Conservation (phyloP, 2,888 invertebrate genomes). For the Salticus scenicus region DNA sequence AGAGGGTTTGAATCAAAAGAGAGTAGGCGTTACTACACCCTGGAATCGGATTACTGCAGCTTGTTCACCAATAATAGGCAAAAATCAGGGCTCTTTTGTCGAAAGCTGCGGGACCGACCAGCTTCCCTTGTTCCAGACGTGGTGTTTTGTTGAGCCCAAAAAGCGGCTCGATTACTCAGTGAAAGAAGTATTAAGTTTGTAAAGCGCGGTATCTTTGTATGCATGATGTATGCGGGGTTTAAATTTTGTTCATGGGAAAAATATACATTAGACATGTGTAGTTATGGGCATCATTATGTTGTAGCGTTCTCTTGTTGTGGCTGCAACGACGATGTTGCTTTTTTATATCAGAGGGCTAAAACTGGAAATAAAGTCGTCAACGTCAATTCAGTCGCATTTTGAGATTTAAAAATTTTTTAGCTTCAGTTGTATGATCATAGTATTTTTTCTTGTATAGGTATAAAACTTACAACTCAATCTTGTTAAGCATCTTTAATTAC, state of each 20-base stretch:
- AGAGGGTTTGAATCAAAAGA: constrained; percentile 36
- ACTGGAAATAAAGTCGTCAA: no score
- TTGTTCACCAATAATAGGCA: constrained; percentile 51
- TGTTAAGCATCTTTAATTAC: no score
- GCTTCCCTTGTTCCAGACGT: background rate
- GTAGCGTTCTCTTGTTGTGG: no score
- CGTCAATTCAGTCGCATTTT: no score
- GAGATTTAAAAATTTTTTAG: no score
- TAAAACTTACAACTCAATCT: no score
- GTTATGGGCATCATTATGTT: background rate
- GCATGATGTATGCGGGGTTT: background rate
- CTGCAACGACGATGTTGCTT: no score
- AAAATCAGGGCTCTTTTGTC: constrained; percentile 43
- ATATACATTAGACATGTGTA: background rate
- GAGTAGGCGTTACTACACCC: constrained; percentile 39
- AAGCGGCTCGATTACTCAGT: constrained; percentile 6
- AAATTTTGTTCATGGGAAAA: background rate
- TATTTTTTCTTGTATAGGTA: no score
- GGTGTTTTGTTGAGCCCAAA: background rate
- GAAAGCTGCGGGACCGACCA: background rate
- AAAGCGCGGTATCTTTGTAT: background rate
- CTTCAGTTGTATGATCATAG: no score
- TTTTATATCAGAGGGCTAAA: no score
- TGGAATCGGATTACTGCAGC: constrained; percentile 49
- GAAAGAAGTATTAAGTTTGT: background rate